phyloP scores from a whole-genome alignment of 2,113 vertebrate species.

The Aptenodytes forsteri region DNA sequence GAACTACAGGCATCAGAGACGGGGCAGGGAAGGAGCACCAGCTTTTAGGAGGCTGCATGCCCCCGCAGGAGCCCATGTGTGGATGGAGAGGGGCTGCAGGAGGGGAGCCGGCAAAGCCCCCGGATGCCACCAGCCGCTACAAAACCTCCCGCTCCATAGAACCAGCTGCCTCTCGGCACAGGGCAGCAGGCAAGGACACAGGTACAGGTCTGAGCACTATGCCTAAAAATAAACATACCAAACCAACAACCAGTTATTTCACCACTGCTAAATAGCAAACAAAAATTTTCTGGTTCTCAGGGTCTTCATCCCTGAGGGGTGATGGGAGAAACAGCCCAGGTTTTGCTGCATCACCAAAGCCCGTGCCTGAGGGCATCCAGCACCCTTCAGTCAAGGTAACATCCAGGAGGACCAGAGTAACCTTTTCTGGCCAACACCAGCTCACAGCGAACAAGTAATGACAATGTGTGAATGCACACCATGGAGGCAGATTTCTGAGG shows the following conservation, averaged over 20 bases:
- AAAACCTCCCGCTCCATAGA: neutral
- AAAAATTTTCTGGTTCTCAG: neutral
- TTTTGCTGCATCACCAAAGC: neutral
- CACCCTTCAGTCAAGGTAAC: accelerated
- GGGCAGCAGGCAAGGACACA: neutral
- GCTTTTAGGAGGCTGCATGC: accelerated
- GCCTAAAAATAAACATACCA: neutral
- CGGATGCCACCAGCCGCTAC: neutral
- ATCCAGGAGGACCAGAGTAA: neutral
- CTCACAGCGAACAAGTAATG: neutral
- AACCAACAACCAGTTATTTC: neutral
- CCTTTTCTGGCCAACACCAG: neutral
- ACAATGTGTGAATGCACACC: too few relatives aligned
- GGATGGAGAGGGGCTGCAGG: neutral
- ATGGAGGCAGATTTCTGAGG: neutral
- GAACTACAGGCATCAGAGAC: accelerated
- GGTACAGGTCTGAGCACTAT: neutral
- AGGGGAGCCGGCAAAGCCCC: neutral
- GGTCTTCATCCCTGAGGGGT: neutral
- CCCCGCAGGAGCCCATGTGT: accelerated
- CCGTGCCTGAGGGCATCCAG: neutral
- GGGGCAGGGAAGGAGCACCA: neutral
- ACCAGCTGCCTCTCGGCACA: accelerated
- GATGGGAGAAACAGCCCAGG: neutral
- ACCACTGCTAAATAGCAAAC: neutral